Evolutionary conservation across 2,888 invertebrate species (phyloP).

Genomic region (Druceiella hillmani): DNA sequence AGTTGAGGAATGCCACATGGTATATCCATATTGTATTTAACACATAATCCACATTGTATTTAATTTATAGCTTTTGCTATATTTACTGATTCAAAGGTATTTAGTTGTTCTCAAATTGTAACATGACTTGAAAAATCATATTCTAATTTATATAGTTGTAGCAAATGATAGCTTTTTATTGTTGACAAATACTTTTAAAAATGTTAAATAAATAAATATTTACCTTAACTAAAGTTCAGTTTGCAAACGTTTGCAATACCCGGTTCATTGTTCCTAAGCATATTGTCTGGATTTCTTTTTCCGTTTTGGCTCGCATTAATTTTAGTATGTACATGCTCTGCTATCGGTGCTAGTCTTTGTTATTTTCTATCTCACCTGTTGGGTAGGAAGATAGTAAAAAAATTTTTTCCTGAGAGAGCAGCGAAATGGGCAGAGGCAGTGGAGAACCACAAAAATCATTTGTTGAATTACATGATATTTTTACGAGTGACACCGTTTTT

Average conservation of each 20-base stretch:
- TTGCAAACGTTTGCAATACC: slow-evolving; percentile 99
- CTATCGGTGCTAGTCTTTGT: slow-evolving; percentile 92
- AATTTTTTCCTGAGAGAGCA: slow-evolving; percentile 85
- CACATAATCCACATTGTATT: too few species aligned
- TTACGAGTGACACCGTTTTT: slow-evolving; percentile 94
- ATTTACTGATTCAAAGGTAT: too few species aligned
- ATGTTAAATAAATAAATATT: slow-evolving; percentile 11
- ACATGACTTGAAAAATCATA: slow-evolving; percentile 7
- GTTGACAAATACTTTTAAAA: not conserved
- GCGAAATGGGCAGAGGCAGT: slow-evolving; percentile 82
- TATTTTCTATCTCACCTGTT: slow-evolving; percentile 88
- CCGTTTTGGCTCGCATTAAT: slow-evolving; percentile 85
- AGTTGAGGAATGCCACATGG: too few species aligned
- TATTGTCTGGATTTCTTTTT: slow-evolving; percentile 94
- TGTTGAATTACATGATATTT: slow-evolving; percentile 96
- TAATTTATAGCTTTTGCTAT: too few species aligned
- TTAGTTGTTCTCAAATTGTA: too few species aligned
- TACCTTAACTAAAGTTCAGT: slow-evolving; percentile 51
- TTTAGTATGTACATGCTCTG: slow-evolving; percentile 91
- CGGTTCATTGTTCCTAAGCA: slow-evolving; percentile 95
- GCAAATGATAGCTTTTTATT: not conserved
- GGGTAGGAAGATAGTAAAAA: slow-evolving; percentile 77
- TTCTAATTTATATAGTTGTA: not conserved
- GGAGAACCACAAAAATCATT: slow-evolving; percentile 76
- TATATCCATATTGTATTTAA: too few species aligned